Conservation (phyloP, 2,797 vertebrate genomes). For the Chiloscyllium punctatum region DNA sequence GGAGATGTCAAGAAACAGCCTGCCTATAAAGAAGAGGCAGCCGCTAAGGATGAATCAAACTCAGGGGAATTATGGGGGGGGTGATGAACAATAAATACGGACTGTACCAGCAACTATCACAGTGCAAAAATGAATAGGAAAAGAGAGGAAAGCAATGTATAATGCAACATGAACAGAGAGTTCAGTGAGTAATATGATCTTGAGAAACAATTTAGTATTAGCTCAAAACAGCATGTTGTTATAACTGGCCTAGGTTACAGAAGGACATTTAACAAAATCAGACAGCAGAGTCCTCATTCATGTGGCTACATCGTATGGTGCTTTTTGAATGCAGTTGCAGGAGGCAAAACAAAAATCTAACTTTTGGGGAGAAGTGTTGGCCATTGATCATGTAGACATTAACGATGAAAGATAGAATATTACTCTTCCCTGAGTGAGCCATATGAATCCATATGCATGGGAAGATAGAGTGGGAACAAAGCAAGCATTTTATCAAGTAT, state of each 20-base stretch:
- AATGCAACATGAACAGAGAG: background rate
- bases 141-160: background rate
- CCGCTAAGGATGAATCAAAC: background rate
- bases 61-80: background rate
- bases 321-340: background rate
- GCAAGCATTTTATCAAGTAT: background rate
- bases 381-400: background rate
- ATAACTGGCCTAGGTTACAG: background rate
- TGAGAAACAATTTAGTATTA: no score
- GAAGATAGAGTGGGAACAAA: background rate
- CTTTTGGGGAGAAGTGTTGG: background rate
- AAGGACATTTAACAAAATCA: background rate
- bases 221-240: background rate
- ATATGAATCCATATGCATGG: background rate
- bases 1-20: background rate
- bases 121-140: background rate
- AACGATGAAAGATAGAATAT: background rate
- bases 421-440: background rate
- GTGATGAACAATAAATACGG: background rate
- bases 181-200: background rate
- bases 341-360: background rate
- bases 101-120: background rate
- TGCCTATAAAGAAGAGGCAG: background rate
- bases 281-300: background rate
- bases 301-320: background rate